A percentile compares a stretch with the other conserved stretches of the same genome.
Conservation (phyloP, 92 coral and sea anemone species). For the Zoanthus gigantus region DNA sequence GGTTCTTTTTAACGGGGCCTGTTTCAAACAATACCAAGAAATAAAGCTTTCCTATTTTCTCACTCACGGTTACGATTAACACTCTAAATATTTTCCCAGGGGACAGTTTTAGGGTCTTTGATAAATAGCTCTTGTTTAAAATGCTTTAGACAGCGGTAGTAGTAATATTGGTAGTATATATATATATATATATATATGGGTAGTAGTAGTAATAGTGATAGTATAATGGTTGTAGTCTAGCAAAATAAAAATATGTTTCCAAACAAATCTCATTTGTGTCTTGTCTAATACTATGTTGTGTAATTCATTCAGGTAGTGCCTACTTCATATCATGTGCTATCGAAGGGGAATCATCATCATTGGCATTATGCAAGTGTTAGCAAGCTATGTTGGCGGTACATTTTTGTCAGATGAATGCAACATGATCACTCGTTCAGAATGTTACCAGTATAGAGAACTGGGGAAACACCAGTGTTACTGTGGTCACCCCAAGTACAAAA, state of each 20-base stretch:
- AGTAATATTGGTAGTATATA: no score
- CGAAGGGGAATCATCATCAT: background rate
- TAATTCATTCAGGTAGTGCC: background rate
- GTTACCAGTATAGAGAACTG: constrained; percentile 61
- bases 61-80: no score
- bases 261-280: no score
- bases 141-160: no score
- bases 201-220: background rate
- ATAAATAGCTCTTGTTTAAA: no score
- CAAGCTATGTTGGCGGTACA: background rate
- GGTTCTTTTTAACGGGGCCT: no score
- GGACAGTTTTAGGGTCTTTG: no score
- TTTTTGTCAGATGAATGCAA: constrained; percentile 51
- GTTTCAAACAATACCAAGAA: no score
- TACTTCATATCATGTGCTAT: background rate
- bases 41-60: no score
- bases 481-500: constrained; percentile 27
- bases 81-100: no score
- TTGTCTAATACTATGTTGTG: background rate
- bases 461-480: constrained; percentile 57
- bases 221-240: background rate
- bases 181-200: background rate
- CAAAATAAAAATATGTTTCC: no score
- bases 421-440: constrained; percentile 46
- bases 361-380: background rate